phyloP scores from a whole-genome alignment of 64 coral and sea anemone genomes.

The Trachythela sp. region DNA sequence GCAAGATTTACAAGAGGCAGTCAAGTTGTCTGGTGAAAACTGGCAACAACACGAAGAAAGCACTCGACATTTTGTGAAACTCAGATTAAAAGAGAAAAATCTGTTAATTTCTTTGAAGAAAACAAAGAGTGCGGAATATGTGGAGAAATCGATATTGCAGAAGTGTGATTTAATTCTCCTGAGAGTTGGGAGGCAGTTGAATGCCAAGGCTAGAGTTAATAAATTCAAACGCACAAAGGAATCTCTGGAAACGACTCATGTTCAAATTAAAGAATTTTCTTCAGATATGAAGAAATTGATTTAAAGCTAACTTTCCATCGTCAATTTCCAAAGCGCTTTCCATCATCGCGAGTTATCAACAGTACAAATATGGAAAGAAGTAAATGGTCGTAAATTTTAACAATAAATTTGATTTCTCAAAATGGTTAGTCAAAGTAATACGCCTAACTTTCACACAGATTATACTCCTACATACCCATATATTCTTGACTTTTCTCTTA shows the following conservation, averaged over 20 bases:
- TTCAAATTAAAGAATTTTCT: conserved; percentile 22
- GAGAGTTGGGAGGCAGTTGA: conserved; percentile 58
- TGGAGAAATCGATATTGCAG: conserved; percentile 52
- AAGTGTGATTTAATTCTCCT: conserved; percentile 52
- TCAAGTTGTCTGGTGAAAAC: conserved; percentile 44
- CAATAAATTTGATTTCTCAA: too few relatives aligned
- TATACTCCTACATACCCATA: too few relatives aligned
- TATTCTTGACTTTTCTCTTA: too few relatives aligned
- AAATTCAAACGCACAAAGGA: conserved; percentile 75
- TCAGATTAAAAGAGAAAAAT: conserved; percentile 70
- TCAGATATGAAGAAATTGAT: neutral
- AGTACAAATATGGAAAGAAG: too few relatives aligned
- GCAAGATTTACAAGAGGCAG: conserved; percentile 63
- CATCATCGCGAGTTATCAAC: too few relatives aligned
- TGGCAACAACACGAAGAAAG: conserved; percentile 65
- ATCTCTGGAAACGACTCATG: conserved; percentile 52
- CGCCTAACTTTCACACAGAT: too few relatives aligned
- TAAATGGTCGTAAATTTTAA: too few relatives aligned
- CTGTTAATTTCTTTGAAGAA: conserved; percentile 62
- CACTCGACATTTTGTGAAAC: conserved; percentile 46
- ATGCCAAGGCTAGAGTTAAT: conserved; percentile 65
- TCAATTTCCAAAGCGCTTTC: too few relatives aligned
- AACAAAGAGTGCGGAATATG: conserved; percentile 35
- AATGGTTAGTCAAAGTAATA: too few relatives aligned
- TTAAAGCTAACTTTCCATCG: neutral